phyloP scores from a whole-genome alignment of 2,113 vertebrate species.

The Fukomys damarensis region DNA sequence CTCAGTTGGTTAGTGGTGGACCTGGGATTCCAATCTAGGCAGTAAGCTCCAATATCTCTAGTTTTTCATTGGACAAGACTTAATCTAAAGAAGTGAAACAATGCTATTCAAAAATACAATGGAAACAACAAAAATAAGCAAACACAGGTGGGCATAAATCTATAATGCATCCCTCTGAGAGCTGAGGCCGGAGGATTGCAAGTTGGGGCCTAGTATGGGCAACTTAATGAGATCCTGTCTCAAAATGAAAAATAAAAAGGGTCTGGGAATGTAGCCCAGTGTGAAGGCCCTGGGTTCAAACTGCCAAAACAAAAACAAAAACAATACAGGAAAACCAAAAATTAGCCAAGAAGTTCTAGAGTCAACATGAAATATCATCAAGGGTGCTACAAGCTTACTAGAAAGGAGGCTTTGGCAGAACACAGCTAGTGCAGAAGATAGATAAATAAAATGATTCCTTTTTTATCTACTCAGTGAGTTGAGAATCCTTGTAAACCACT shows the following conservation, averaged over 20 bases:
- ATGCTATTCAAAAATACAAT: background rate
- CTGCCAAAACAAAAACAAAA: background rate
- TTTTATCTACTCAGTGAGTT: background rate
- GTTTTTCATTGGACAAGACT: background rate
- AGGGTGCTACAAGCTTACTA: background rate
- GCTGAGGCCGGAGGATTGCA: background rate
- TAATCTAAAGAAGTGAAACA: background rate
- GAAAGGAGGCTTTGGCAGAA: background rate
- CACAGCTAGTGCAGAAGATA: background rate
- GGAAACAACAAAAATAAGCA: background rate
- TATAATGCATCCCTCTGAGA: background rate
- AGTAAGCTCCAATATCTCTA: background rate
- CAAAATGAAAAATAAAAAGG: background rate
- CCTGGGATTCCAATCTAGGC: background rate
- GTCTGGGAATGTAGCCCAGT: background rate
- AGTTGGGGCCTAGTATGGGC: background rate
- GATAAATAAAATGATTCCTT: background rate
- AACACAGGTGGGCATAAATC: background rate
- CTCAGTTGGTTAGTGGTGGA: background rate
- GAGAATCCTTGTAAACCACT: background rate
- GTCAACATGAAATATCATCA: background rate
- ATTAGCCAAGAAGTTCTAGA: background rate
- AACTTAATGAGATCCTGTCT: background rate
- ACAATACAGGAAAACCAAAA: background rate
- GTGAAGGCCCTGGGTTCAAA: background rate